Evolutionary conservation across 2,797 vertebrate genomes (phyloP), one percentile per base, ranked within the genome.

Genomic region (Sebastes oblongus): DNA sequence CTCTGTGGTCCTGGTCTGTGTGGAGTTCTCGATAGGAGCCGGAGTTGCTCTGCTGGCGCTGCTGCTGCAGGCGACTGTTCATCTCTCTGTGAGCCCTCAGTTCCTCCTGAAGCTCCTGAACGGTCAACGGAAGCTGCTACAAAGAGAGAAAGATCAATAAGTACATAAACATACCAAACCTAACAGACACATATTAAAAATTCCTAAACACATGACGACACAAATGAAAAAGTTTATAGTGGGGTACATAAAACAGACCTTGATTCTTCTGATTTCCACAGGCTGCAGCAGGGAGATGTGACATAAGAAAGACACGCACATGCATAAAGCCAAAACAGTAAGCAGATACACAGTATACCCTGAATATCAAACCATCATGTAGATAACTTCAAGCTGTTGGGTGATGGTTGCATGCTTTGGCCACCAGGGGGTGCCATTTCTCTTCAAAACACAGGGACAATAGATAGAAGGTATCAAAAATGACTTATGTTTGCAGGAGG

Each of bases 41-140:
- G 5, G 82, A 84, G 86, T 88, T 92, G 22, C 90, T 89, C 95
- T 97, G 56, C 94, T 91, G 90, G 84, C 96, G 78, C 89, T 96
- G 81, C 91, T 97, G 97, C 89, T 98, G 97, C 50, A 97, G 92
- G 64, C 96, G 97, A 80, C 96, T 97, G 87, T 98, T 98, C 91
- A 97, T 96, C 92, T 98, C 97, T 89, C 97, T 96, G 94, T 99
- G 98, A 60, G 97, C 97, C 81, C 96, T 94, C 75, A 98, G 95
- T 76, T 99, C 98, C 90, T 99, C 98, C 84, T 98, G 98, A 79
- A 98, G 96, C 68, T 98, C 97, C 90, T 98, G 97, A 90, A 99
- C 98, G 65, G 97, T 97, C 94, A 99, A 72, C 52, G 98, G 98
- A 88, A 98, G 94, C 82, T 98, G 97, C 96, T 97, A 65, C 2